Conservation (phyloP, 2,888 invertebrate genomes). For the Entomobrya proxima region DNA sequence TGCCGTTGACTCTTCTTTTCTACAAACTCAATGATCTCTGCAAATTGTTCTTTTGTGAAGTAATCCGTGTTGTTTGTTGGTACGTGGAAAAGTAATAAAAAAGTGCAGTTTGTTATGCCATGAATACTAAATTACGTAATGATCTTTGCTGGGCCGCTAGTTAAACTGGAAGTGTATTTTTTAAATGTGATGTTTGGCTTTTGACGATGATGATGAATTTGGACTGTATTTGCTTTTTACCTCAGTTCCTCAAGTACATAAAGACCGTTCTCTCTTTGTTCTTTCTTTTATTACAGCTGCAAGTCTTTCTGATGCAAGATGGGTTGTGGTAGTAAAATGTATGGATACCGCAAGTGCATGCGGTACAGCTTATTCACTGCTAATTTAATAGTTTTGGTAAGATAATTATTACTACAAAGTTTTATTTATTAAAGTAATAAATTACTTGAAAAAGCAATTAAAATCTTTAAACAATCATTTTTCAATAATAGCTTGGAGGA, state of each 20-base stretch:
- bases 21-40: too few relatives aligned
- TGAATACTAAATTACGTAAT: neutral
- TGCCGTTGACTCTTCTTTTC: too few relatives aligned
- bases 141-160: neutral
- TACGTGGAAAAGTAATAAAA: neutral
- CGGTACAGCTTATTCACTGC: slow-evolving; percentile 90
- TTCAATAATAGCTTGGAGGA: slow-evolving; percentile 83
- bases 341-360: slow-evolving; percentile 92
- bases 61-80: neutral
- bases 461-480: slow-evolving; percentile 18
- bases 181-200: too few relatives aligned
- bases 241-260: too few relatives aligned
- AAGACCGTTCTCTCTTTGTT: too few relatives aligned
- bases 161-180: neutral
- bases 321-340: slow-evolving; percentile 84
- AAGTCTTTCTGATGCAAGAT: slow-evolving; percentile 50
- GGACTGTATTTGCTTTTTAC: too few relatives aligned
- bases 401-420: slow-evolving; percentile 80
- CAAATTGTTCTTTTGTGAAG: too few relatives aligned
- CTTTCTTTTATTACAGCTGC: slow-evolving; percentile 8
- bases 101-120: neutral
- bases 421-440: neutral
- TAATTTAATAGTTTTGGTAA: slow-evolving; percentile 91
- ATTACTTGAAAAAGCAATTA: neutral
- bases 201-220: too few relatives aligned